Conservation (phyloP, 2,888 invertebrate species). For the Drosophila prolongata region DNA sequence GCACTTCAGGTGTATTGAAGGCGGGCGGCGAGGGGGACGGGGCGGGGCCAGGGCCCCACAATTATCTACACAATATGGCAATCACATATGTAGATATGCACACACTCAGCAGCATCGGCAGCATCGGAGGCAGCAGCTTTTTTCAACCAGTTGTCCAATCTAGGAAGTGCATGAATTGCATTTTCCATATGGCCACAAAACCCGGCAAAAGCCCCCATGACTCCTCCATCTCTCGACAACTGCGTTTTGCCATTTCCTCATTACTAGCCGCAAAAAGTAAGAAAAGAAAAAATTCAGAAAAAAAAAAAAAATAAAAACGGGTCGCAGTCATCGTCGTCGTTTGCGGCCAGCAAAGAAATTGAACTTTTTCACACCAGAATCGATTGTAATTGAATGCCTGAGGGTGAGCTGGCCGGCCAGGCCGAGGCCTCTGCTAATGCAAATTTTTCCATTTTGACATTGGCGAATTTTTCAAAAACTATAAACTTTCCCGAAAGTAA, state of each 20-base stretch:
- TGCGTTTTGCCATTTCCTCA: conserved; percentile 75
- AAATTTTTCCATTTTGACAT: conserved; percentile 57
- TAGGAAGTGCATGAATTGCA: conserved; percentile 80
- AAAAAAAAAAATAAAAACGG: conserved; percentile 56
- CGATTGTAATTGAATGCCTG: conserved; percentile 83
- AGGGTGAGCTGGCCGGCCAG: conserved; percentile 57
- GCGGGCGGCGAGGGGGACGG: not conserved
- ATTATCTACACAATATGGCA: conserved; percentile 81
- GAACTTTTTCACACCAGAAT: conserved; percentile 83
- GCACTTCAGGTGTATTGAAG: conserved; percentile 67
- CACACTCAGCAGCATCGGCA: conserved; percentile 50
- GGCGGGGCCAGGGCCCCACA: conserved; percentile 57
- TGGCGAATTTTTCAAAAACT: conserved; percentile 71
- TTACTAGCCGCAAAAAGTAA: conserved; percentile 61
- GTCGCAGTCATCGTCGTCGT: conserved; percentile 53
- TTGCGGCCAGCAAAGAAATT: conserved; percentile 73
- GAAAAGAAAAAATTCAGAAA: conserved; percentile 10
- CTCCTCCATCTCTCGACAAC: conserved; percentile 44
- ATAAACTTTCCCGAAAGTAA: conserved; percentile 45
- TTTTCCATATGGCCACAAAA: conserved; percentile 77
- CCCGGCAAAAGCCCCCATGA: conserved; percentile 26
- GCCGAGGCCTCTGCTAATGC: conserved; percentile 58
- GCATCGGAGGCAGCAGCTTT: conserved; percentile 32
- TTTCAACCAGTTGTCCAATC: conserved; percentile 80
- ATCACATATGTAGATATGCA: conserved; percentile 79